phyloP scores from a whole-genome alignment of 2,888 invertebrate genomes.

The Mactromeris polynyma region DNA sequence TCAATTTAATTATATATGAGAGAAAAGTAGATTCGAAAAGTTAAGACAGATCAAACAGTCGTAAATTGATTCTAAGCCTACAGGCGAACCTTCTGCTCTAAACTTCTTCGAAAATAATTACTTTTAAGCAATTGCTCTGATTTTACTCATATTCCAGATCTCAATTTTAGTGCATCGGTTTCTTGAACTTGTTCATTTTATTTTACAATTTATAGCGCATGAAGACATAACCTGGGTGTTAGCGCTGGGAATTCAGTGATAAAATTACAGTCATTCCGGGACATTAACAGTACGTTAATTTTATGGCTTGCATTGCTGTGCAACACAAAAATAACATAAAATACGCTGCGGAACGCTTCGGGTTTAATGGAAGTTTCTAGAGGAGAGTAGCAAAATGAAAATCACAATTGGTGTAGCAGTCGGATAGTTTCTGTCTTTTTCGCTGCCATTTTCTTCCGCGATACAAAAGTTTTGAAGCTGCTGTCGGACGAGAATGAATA shows the following conservation, averaged over 20 bases:
- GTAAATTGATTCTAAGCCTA: too few species aligned
- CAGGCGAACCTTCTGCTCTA: too few species aligned
- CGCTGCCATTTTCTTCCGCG: not conserved
- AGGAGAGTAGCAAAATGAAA: not conserved
- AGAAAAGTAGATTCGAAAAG: too few species aligned
- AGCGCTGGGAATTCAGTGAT: not conserved
- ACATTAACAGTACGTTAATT: not conserved
- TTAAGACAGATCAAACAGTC: too few species aligned
- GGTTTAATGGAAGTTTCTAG: conserved; percentile 1
- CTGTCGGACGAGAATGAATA: not conserved
- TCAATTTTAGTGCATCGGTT: not conserved
- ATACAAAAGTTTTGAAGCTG: not conserved
- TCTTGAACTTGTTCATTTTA: conserved; percentile 1
- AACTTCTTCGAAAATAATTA: too few species aligned
- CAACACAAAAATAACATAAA: not conserved
- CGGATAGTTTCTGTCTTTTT: not conserved
- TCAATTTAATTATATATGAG: too few species aligned
- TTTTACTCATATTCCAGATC: too few species aligned
- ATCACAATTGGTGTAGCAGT: not conserved
- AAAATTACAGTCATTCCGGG: not conserved
- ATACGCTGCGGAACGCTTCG: not conserved
- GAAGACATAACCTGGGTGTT: not conserved
- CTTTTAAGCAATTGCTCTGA: too few species aligned
- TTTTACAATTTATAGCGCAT: not conserved
- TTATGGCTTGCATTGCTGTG: not conserved